Evolutionary conservation across 2,888 invertebrate species (phyloP), one percentile per base, ranked within the genome.

Genomic region (Thelaira solivaga): DNA sequence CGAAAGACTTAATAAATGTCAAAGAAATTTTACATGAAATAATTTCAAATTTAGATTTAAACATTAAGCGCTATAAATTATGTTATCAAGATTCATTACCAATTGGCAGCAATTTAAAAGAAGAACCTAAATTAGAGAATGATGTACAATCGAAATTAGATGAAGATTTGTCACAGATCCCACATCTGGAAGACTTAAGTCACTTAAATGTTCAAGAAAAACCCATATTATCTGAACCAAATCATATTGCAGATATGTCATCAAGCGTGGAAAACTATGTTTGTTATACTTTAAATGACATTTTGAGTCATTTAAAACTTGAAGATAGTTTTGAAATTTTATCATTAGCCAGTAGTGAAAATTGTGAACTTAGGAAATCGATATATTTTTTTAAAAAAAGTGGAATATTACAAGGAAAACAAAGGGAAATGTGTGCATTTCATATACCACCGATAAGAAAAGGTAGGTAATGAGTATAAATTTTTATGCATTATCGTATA

Each of bases 321-420:
- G 86, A 87, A 7, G 83, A 85, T 4, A 87, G 86, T 36, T 84
- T 82, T 22, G 51, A 34, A 3, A 3, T 68, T 0, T 22, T 83
- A n/a, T 87, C 86, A 11, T 51, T 77, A 0, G 62, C 80, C 0
- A 85, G 86, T 16, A 81, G 83, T 1, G 86, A 85, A 2, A 80
- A 83, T 65, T 87, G 86, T 47, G 82, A 84, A 13, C 69, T 73
- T 3, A 81, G 81, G 29, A 80, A 82, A 0, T 82, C 76, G 2
- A 82, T 86, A 10, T 85, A 85, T 64, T 87, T 86, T 49, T 81
- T 82, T 26, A 82, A 86, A 34, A 87, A 87, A 74, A 45, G 51
- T 5, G 87, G 87, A 0, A 13, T 57, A 0, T 3, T 87, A 2
- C 4, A 67, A 1, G 53, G 74, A 13, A 5, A 67, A 1, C 26